A percentile compares a stretch with the other conserved stretches of the same genome.
These are phyloP conservation scores for Prunella fulvescens DNA, from an alignment of 2,113 vertebrate species.

Conservation along the genomic window DNA sequence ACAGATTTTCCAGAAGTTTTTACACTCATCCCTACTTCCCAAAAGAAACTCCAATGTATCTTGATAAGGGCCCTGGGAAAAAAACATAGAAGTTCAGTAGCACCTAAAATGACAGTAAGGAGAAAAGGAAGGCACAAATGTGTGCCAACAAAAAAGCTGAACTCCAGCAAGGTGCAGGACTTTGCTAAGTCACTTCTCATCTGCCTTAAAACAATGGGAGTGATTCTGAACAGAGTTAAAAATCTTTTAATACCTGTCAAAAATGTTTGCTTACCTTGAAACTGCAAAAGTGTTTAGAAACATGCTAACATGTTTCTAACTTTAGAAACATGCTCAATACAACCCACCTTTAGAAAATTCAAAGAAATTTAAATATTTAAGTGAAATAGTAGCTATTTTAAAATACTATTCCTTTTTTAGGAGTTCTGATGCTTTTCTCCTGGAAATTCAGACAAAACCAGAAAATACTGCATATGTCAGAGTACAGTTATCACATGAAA, in stretches of 20 bases:
- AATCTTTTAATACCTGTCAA: neutral
- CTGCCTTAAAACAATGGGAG: neutral
- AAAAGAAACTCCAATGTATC: conserved; percentile 93
- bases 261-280: neutral
- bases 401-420: neutral
- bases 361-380: neutral
- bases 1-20: conserved; percentile 98
- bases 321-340: neutral
- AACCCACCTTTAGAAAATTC: neutral
- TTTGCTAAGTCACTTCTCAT: neutral
- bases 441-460: neutral
- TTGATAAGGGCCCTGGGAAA: conserved; percentile 86
- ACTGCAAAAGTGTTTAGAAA: neutral
- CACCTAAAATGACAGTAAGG: neutral
- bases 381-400: neutral
- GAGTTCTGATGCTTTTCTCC: neutral
- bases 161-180: neutral
- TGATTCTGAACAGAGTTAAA: neutral
- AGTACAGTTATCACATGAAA: neutral
- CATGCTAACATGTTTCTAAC: no score
- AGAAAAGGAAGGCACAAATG: neutral
- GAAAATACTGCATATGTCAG: neutral
- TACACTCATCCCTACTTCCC: conserved; percentile 91
- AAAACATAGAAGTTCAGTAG: neutral
- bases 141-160: neutral